Conservation (phyloP, 1,140 invertebrate species). For the Drosophila aff. region DNA sequence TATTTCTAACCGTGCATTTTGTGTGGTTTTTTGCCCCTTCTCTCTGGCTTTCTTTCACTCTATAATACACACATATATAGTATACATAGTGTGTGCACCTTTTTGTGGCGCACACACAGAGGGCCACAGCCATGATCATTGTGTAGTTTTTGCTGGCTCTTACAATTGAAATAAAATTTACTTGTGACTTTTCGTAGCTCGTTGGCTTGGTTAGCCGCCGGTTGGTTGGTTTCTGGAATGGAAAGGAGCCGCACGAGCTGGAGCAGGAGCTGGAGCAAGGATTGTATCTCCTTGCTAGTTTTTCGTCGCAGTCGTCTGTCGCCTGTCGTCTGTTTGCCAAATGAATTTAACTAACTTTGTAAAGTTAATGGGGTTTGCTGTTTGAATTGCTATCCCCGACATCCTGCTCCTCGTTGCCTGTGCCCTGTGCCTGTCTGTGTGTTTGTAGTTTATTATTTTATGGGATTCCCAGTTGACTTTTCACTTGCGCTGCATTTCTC, state of each 20-base stretch:
- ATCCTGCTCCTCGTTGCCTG: conserved; percentile 1
- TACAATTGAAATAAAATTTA: conserved; percentile 84
- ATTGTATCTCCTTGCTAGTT: conserved; percentile 49
- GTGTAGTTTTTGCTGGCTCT: conserved; percentile 74
- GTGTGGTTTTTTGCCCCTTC: conserved; percentile 29
- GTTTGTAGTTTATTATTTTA: conserved; percentile 67
- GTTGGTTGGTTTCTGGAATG: conserved; percentile 26
- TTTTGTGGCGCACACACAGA: conserved; percentile 27
- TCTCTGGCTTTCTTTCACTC: neutral
- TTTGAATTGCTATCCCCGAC: conserved; percentile 68
- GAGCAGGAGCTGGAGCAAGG: neutral
- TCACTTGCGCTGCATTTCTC: conserved; percentile 70
- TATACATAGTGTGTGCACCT: conserved; percentile 31
- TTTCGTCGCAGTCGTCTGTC: conserved; percentile 53
- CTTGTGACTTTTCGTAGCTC: conserved; percentile 78
- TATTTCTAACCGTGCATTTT: conserved; percentile 18
- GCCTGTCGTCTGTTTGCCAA: conserved; percentile 76
- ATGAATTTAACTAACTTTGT: conserved; percentile 84
- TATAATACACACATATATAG: conserved; percentile 28
- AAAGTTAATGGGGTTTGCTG: conserved; percentile 83
- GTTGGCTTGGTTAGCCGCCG: conserved; percentile 63
- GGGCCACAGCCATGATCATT: conserved; percentile 39
- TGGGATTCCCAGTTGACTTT: conserved; percentile 76
- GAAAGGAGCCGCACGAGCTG: neutral
- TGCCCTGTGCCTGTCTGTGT: conserved; percentile 9